These are phyloP conservation scores for Montipora capricornis DNA, from an alignment of 64 coral and sea anemone genomes.

Conservation along the genomic window DNA sequence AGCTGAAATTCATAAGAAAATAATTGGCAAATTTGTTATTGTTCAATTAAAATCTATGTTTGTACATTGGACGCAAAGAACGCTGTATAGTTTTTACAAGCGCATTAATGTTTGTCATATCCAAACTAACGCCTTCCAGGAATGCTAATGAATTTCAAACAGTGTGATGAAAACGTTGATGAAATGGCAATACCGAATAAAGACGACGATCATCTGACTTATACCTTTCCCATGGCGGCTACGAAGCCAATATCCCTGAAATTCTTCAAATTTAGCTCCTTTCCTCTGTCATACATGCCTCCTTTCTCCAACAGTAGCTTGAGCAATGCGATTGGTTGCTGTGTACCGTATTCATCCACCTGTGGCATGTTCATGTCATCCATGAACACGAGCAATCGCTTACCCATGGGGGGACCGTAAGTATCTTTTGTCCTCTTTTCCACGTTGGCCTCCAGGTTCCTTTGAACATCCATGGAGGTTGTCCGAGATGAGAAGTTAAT, in stretches of 20 bases:
- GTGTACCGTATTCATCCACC: slow-evolving; percentile 98
- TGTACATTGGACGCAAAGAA: no score
- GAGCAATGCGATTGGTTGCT: slow-evolving; percentile 94
- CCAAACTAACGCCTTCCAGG: no score
- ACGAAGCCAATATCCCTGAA: slow-evolving; percentile 97
- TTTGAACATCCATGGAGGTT: slow-evolving; percentile 98
- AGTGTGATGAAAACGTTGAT: no score
- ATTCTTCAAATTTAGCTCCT: slow-evolving; percentile 96
- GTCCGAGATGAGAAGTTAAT: slow-evolving; percentile 99
- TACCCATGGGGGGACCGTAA: slow-evolving; percentile 99
- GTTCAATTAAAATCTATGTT: no score
- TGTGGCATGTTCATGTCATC: slow-evolving; percentile 99
- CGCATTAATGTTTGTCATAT: no score
- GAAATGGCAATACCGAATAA: no score
- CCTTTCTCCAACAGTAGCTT: slow-evolving; percentile 94
- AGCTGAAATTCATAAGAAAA: no score
- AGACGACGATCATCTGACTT: not conserved
- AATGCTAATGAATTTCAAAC: no score
- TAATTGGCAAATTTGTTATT: no score
- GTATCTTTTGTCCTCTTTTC: slow-evolving; percentile 99
- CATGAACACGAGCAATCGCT: slow-evolving; percentile 96
- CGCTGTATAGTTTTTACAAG: no score
- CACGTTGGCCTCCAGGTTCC: slow-evolving; percentile 96
- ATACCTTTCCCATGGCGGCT: slow-evolving; percentile 99
- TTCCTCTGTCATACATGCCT: slow-evolving; percentile 98